Conservation (phyloP, 2,113 vertebrate species). For the Anhinga anhinga region DNA sequence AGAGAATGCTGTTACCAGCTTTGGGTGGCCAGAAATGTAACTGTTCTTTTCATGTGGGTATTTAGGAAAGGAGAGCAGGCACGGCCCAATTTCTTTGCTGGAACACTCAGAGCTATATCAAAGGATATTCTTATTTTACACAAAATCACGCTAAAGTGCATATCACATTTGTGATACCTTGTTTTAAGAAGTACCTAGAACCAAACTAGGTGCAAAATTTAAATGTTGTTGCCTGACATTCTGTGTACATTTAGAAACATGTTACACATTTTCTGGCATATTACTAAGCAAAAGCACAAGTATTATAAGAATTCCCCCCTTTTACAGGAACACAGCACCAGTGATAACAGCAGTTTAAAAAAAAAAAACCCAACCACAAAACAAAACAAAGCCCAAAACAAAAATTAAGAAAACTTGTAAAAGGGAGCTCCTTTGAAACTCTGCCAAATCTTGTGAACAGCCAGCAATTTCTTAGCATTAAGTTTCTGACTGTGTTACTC, state of each 20-base stretch:
- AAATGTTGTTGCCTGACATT: background rate
- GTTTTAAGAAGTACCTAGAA: background rate
- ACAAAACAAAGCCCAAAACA: too few species aligned
- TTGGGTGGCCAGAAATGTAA: background rate
- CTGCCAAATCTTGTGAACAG: background rate
- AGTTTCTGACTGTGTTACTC: background rate
- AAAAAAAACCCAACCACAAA: too few species aligned
- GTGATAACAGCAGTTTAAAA: background rate
- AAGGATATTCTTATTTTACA: background rate
- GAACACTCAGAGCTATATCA: background rate
- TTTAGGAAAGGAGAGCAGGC: background rate
- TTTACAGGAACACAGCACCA: background rate
- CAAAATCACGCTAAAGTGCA: background rate
- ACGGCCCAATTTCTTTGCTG: background rate
- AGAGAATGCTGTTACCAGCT: background rate
- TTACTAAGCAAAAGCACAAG: background rate
- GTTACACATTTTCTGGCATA: background rate
- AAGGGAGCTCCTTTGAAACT: background rate
- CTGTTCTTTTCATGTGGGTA: fast-evolving
- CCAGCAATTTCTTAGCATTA: background rate
- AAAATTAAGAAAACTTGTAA: background rate
- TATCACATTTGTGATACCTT: background rate
- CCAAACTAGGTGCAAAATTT: background rate
- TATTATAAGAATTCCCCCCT: background rate
- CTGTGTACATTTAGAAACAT: background rate